Evolutionary conservation across 2,888 invertebrate genomes (phyloP), one percentile per base, ranked within the genome.

Genomic region (Smittia sp.): DNA sequence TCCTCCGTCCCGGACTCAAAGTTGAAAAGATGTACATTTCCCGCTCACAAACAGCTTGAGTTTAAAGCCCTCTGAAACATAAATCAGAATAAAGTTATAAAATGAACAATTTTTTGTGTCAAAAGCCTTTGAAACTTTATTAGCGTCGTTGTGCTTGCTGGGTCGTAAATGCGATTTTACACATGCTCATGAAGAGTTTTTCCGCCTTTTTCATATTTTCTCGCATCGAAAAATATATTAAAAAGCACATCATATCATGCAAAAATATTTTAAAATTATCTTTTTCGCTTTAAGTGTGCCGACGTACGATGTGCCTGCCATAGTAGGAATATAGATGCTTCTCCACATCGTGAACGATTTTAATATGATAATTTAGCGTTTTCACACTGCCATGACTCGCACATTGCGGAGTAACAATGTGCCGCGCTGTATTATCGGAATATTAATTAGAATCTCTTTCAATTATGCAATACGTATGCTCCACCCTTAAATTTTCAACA

Each of bases 361-460:
- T 32, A 32, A 32, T 32, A 9, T 32, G 32, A 32, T 32, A 6
- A 32, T 32, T n/a, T 3, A 32, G 32, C 3, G 32, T 32, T 32
- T 32, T 32, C 32, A 32, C 32, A 32, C 32, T 32, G 32, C 32
- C 32, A 32, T 32, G 32, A 32, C 4, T 32, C 32, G 32, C 32
- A 32, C 32, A 32, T 32, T 32, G 32, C 24, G 13, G 39, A 24
- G 41, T 39, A 15, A 32, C 38, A 24, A 41, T 67, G 25, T 67
- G 13, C 22, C 22, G 46, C 11, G 27, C 54, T 70, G 70, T 52
- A 70, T 70, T 70, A 70, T 70, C 70, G 20, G 70, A 54, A 70
- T 70, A 70, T 70, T 70, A 70, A 70, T 25, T 24, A 38, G 38
- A 70, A 70, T 70, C 54, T 27, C 54, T 24, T 54, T 70, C 70